Evolutionary conservation across 2,888 invertebrate genomes (phyloP), one percentile per base, ranked within the genome.

Genomic region (Troides helena): DNA sequence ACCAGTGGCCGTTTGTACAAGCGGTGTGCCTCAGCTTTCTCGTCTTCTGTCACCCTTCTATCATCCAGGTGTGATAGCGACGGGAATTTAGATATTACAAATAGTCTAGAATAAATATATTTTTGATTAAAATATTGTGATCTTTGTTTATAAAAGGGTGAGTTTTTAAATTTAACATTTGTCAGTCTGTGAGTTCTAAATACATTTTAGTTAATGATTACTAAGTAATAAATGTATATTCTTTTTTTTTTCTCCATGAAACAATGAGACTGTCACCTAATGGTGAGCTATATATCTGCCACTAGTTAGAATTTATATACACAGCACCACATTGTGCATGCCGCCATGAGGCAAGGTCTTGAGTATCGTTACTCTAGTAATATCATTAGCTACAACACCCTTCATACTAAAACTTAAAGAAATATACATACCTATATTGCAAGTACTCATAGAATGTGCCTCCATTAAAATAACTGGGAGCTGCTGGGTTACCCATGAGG

Each of bases 401-500:
- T 30, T 30, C 30, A 30, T 4, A 30, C 3, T 14, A 46, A 46
- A 46, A 46, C 2, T 46, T 46, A 46, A 46, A 10, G 18, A 53
- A 53, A n/a, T 53, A n/a, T n/a, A 39, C 74, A 80, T 83, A 96
- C 96, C 96, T 95, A 84, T 96, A 96, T 77, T 96, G 96, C 18
- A 95, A 85, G 80, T 96, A 96, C 80, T 96, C 96, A 76, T 95
- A 95, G 78, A 95, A 95, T 21, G 95, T 95, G 58, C 95, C 95
- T n/a, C 96, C 95, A 75, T 95, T 96, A 69, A 96, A 93, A 78
- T 95, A 95, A 74, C 95, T 96, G 0, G 96, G 97, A 0, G 96
- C 96, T 0, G 96, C 97, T 0, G 95, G 94, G 86, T 98, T 98
- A 25, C 97, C 97, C 97, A 98, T 97, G 70, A 97, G 91, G 21